Conservation (phyloP, 2,888 invertebrate genomes). For the Hydroisotoma schaefferi region DNA sequence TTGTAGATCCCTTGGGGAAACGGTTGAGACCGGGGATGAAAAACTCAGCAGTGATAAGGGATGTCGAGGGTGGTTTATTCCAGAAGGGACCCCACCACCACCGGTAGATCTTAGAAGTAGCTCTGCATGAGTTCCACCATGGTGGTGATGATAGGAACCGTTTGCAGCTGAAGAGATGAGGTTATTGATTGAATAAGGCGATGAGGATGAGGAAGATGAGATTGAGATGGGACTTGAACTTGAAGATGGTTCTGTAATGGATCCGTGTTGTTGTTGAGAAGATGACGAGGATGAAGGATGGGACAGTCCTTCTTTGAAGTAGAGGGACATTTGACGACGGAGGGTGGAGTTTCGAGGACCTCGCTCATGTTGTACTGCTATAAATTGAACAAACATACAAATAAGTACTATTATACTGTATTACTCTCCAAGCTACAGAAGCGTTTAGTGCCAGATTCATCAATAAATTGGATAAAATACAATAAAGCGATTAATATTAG, state of each 20-base stretch:
- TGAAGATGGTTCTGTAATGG: constrained; percentile 35
- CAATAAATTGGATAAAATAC: too few species aligned
- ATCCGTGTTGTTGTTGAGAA: constrained; percentile 45
- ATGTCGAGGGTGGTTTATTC: too few species aligned
- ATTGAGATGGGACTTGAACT: constrained; percentile 30
- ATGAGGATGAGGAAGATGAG: constrained; percentile 31
- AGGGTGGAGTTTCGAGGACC: constrained; percentile 94
- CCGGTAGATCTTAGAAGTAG: neutral
- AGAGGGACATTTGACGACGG: constrained; percentile 83
- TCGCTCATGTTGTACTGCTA: constrained; percentile 97
- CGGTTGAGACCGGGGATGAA: neutral
- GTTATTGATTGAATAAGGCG: constrained; percentile 30
- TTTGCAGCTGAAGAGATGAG: constrained; percentile 24
- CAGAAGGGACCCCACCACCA: constrained; percentile 1
- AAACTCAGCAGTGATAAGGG: neutral
- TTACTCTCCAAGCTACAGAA: too few species aligned
- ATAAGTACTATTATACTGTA: too few species aligned
- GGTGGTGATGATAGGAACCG: constrained; percentile 17
- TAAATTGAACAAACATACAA: constrained; percentile 52
- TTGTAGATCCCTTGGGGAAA: constrained; percentile 11
- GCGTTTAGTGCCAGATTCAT: too few species aligned
- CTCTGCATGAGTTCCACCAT: constrained; percentile 9
- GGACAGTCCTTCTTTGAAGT: constrained; percentile 58
- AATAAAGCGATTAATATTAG: neutral
- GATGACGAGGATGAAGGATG: constrained; percentile 51